phyloP scores from a whole-genome alignment of 2,113 vertebrate species.

The Neomonachus schauinslandi region DNA sequence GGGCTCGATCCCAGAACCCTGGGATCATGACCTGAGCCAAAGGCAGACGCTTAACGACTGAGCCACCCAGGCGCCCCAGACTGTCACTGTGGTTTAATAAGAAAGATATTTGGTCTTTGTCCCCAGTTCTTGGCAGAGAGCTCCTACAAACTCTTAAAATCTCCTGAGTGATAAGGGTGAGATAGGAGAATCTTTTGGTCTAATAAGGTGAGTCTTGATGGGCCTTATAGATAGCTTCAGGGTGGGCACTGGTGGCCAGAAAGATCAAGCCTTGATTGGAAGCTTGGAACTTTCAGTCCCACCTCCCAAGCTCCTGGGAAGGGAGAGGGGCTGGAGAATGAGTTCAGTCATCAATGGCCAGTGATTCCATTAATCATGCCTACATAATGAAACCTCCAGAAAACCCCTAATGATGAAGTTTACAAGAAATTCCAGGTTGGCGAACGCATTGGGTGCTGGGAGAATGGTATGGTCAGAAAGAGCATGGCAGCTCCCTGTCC shows the following conservation, averaged over 20 bases:
- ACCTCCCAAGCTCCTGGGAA: not conserved
- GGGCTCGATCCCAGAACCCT: too few species aligned
- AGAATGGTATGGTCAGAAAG: too few species aligned
- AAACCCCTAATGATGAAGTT: not conserved
- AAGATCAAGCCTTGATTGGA: not conserved
- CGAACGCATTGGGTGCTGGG: not conserved
- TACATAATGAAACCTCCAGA: not conserved
- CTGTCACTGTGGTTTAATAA: not conserved
- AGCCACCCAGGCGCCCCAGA: not conserved
- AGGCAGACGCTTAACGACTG: too few species aligned
- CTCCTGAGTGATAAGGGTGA: not conserved
- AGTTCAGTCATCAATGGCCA: not conserved
- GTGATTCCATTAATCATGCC: not conserved
- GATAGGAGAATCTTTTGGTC: not conserved
- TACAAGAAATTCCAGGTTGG: not conserved
- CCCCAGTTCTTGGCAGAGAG: not conserved
- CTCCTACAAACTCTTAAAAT: not conserved
- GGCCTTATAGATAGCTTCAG: not conserved
- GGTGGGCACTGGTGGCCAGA: not conserved
- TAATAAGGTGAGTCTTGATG: not conserved
- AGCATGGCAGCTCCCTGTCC: not conserved
- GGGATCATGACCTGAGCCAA: too few species aligned
- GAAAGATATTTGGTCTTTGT: not conserved
- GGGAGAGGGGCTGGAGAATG: not conserved
- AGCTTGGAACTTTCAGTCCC: not conserved